A percentile compares a stretch with the other conserved stretches of the same genome.
phyloP scores from a whole-genome alignment of 1,140 invertebrate species.

The Lasioglossum albipes region DNA sequence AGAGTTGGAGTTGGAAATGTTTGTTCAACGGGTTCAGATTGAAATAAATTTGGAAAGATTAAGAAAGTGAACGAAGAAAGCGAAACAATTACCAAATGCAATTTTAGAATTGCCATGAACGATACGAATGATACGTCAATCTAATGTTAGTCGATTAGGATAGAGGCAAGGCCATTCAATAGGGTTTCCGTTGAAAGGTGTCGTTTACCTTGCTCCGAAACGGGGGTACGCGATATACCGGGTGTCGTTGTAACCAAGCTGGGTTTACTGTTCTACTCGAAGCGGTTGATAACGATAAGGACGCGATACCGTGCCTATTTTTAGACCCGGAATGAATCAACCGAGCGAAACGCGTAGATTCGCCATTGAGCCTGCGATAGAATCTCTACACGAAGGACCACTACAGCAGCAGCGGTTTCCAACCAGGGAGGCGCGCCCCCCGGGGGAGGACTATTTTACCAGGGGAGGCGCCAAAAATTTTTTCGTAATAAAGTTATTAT shows the following conservation, averaged over 20 bases:
- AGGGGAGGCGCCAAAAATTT: too few species aligned
- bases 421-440: too few species aligned
- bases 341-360: conserved; percentile 16
- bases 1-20: too few species aligned
- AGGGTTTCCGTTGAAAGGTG: conserved; percentile 62
- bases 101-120: too few species aligned
- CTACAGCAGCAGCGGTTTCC: too few species aligned
- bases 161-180: conserved; percentile 19
- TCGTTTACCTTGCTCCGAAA: conserved; percentile 60
- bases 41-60: too few species aligned
- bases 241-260: conserved; percentile 28
- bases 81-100: too few species aligned
- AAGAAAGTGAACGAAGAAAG: too few species aligned
- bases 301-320: conserved; percentile 52
- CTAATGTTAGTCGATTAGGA: conserved; percentile 32
- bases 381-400: too few species aligned
- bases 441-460: too few species aligned
- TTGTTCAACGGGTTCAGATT: too few species aligned
- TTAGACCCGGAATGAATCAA: conserved; percentile 35
- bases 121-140: neutral
- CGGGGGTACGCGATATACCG: conserved; percentile 41
- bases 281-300: conserved; percentile 58
- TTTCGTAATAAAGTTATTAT: too few species aligned
- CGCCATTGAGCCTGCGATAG: neutral
- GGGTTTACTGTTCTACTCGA: conserved; percentile 4